These are phyloP conservation scores for Drosophila oshimai DNA, from an alignment of 1,140 invertebrate species.

Conservation along the genomic window DNA sequence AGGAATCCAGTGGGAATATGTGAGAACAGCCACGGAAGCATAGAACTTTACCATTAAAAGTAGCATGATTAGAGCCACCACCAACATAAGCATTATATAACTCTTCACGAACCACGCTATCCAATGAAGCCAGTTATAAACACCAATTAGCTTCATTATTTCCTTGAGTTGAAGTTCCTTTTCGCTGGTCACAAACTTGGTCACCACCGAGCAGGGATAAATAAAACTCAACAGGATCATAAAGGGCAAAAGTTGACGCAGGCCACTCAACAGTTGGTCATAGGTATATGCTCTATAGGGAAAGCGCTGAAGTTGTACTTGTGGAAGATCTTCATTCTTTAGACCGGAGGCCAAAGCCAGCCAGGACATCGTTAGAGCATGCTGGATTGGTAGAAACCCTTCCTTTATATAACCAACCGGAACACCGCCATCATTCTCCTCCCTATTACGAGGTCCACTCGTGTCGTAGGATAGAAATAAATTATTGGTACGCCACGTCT, in stretches of 20 bases:
- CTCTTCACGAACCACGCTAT: slow-evolving; percentile 92
- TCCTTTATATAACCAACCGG: slow-evolving; percentile 84
- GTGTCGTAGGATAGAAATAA: slow-evolving; percentile 30
- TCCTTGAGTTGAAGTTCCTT: slow-evolving; percentile 88
- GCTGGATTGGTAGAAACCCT: slow-evolving; percentile 86
- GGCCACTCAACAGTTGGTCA: slow-evolving; percentile 87
- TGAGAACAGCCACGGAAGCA: slow-evolving; percentile 53
- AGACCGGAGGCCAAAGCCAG: slow-evolving; percentile 17
- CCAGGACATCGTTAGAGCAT: slow-evolving; percentile 83
- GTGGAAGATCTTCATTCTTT: slow-evolving; percentile 3
- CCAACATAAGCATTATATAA: slow-evolving; percentile 87
- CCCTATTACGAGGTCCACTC: slow-evolving; percentile 53
- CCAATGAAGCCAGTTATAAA: slow-evolving; percentile 92
- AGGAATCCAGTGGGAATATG: slow-evolving; percentile 72
- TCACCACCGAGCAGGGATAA: slow-evolving; percentile 90
- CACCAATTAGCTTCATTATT: slow-evolving; percentile 94
- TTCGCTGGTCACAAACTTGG: slow-evolving; percentile 86
- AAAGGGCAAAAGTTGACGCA: slow-evolving; percentile 88
- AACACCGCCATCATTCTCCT: slow-evolving; percentile 51
- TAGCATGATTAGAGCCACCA: slow-evolving; percentile 83
- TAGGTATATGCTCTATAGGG: slow-evolving; percentile 89
- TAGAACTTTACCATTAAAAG: slow-evolving; percentile 6
- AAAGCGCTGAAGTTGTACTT: slow-evolving; percentile 83
- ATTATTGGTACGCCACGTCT: slow-evolving; percentile 49
- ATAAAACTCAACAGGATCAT: slow-evolving; percentile 91